These are phyloP conservation scores for Hyles vespertilio DNA, from an alignment of 1,140 invertebrate genomes.

Conservation along the genomic window DNA sequence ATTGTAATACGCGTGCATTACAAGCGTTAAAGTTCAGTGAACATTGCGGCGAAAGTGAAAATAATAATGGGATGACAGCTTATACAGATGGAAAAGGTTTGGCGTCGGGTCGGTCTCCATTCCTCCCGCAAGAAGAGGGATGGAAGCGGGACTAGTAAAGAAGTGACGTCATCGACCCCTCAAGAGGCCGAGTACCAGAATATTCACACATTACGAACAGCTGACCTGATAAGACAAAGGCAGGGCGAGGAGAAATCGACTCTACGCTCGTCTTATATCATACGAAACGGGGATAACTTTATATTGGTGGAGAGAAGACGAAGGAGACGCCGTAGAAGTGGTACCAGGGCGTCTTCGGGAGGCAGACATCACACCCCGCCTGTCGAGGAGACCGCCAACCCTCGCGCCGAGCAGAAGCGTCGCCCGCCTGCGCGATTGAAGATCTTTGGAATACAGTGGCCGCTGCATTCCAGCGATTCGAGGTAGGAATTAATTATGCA, in stretches of 20 bases:
- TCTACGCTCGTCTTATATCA: conserved; percentile 70
- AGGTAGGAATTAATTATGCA: conserved; percentile 41
- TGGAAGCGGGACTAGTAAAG: conserved; percentile 65
- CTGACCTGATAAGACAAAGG: conserved; percentile 63
- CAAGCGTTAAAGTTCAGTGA: conserved; percentile 3
- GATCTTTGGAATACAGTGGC: conserved; percentile 75
- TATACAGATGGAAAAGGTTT: conserved; percentile 76
- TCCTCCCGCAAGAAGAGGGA: conserved; percentile 75
- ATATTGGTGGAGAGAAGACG: conserved; percentile 70
- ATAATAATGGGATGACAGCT: conserved; percentile 71
- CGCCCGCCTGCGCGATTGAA: conserved; percentile 68
- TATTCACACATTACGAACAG: conserved; percentile 68
- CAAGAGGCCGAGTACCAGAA: conserved; percentile 69
- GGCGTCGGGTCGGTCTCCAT: conserved; percentile 74
- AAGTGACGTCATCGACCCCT: conserved; percentile 54
- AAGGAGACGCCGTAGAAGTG: conserved; percentile 60
- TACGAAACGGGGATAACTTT: conserved; percentile 72
- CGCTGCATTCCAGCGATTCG: conserved; percentile 69
- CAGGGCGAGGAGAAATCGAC: conserved; percentile 69
- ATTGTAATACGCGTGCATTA: background rate
- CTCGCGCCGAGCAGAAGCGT: conserved; percentile 61
- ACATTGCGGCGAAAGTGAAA: conserved; percentile 15
- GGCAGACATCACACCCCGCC: conserved; percentile 63
- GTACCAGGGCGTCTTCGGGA: conserved; percentile 64
- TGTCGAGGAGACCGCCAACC: conserved; percentile 41